Base-by-base conservation (phyloP, 2,113 vertebrate species). In the Reinhardtius hippoglossoides region DNA sequence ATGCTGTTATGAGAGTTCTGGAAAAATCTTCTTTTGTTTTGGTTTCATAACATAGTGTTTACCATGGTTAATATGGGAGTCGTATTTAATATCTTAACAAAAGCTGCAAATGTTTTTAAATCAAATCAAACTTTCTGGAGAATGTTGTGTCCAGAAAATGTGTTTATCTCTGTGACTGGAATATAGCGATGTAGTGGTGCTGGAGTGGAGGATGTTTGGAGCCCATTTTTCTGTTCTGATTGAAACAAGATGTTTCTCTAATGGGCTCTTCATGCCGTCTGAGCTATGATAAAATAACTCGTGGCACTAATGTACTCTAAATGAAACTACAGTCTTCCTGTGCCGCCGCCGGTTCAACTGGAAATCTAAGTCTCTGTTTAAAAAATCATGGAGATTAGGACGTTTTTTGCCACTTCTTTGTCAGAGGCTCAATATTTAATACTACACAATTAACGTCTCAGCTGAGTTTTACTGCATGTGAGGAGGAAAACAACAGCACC, bases 21-120 rank as follows among this genome's bases (percentile, higher is more conserved):
- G 24, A 52, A 72, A 80, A 50, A 59, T 3, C 12, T 60, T 12
- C 9, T 37, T 65, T 54, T 42, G 55, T 52, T 86, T 86, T 65
- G 23, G 35, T 86, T 82, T 86, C 72, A 50, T 55, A n/a, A 4
- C 21, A 9, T 7, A 23, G 40, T 52, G 14, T 64, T 50, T 9
- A 20, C 27, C 12, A 0, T 21, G 8, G 15, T 26, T 31, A 1
- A 13, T 9, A 48, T n/a, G 42, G 14, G 4, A 5, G 16, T 4
- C 1, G 5, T 4, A 16, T 60, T 27, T 16, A 58, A 9, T 37
- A 37, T 37, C 35, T 37, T 9, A 37, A 50, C 16, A 16, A 16
- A 18, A 16, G 48, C 48, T 50, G 48, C 9, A 55, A 52, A 52
- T 52, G 50, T 46, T 46, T 37, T 9, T 37, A 37, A 37, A 37